phyloP scores from a whole-genome alignment of 2,113 vertebrate genomes.

The Ctenomys sociabilis region DNA sequence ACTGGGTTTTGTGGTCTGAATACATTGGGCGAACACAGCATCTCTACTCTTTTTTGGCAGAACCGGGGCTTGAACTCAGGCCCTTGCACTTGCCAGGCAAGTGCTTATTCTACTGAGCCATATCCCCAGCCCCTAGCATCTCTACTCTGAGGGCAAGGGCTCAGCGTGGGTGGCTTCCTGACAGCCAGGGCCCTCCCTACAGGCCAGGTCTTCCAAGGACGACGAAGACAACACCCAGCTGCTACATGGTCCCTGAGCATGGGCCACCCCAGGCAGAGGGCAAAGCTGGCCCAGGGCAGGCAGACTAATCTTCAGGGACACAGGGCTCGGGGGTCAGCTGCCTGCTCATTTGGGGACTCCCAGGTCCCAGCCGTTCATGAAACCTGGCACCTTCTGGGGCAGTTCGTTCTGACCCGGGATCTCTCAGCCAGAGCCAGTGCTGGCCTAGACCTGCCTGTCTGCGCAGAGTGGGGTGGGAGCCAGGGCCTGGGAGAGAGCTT shows the following conservation, averaged over 20 bases:
- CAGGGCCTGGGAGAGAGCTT: neutral
- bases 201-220: neutral
- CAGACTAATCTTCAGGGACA: neutral
- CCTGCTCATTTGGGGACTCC: neutral
- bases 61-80: too few relatives aligned
- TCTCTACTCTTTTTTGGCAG: neutral
- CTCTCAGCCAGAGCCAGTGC: neutral
- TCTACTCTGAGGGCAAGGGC: neutral
- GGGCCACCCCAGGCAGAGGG: neutral
- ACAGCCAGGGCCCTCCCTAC: neutral
- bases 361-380: neutral
- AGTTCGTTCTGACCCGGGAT: neutral
- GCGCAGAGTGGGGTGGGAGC: neutral
- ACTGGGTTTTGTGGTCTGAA: neutral
- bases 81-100: too few relatives aligned
- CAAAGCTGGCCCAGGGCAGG: neutral
- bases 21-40: neutral
- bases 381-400: neutral
- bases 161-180: neutral
- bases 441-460: neutral
- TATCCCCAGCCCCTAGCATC: too few relatives aligned
- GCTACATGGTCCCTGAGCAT: neutral
- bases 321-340: neutral
- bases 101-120: too few relatives aligned
- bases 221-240: neutral